Evolutionary conservation across 2,797 vertebrate genomes (phyloP).

Genomic region (Cyclura pinguis): DNA sequence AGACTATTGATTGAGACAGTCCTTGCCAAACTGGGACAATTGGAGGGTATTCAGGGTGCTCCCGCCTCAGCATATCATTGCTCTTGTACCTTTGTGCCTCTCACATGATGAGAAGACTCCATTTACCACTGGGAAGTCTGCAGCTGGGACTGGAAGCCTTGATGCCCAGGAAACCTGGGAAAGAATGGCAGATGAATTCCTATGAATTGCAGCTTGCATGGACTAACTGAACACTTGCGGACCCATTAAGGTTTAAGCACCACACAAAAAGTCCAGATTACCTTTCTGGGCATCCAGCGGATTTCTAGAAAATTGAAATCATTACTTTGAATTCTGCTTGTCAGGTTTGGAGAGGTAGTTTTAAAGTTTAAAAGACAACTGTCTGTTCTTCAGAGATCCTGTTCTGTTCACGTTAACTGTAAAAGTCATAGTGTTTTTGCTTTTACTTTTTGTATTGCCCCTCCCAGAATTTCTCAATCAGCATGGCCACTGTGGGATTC

Average conservation of each 20-base stretch:
- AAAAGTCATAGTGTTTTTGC: neutral
- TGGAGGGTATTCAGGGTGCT: no score
- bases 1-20: no score
- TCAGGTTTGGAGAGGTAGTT: neutral
- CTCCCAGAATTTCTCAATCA: no score
- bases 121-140: neutral
- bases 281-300: neutral
- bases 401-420: neutral
- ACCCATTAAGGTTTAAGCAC: neutral
- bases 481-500: no score
- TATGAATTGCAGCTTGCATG: neutral
- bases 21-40: no score
- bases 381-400: neutral
- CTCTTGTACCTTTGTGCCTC: neutral
- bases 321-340: neutral
- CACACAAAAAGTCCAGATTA: neutral
- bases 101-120: neutral
- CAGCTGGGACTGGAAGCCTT: neutral
- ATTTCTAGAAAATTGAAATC: neutral
- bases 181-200: neutral
- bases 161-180: accelerated
- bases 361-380: neutral
- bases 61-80: neutral
- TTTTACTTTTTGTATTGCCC: no score
- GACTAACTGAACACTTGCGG: neutral